phyloP scores from a whole-genome alignment of 2,113 vertebrate species.

The Motacilla alba region DNA sequence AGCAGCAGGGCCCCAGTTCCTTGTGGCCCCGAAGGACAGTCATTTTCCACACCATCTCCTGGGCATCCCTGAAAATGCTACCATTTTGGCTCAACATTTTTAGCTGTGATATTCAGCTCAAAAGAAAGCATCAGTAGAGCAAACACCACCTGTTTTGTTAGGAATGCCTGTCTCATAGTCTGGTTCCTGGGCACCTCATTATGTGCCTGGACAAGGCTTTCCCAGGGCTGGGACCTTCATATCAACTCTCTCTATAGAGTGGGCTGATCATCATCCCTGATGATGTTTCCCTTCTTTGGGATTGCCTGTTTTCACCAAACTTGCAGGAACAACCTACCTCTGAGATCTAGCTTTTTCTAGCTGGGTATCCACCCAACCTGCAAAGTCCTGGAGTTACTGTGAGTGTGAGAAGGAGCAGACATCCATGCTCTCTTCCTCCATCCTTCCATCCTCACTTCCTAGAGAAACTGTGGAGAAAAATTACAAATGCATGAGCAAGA shows the following conservation, averaged over 20 bases:
- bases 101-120: background rate
- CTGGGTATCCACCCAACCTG: background rate
- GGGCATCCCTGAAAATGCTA: background rate
- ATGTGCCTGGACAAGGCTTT: background rate
- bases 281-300: background rate
- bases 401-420: background rate
- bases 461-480: background rate
- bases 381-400: background rate
- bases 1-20: background rate
- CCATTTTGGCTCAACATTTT: background rate
- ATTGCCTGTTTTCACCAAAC: background rate
- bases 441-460: background rate
- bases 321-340: background rate
- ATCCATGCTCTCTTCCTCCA: background rate
- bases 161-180: background rate
- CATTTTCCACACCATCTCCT: background rate
- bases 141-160: background rate
- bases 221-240: background rate
- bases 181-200: background rate
- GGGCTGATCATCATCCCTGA: background rate
- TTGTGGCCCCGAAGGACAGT: background rate
- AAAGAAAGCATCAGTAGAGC: background rate
- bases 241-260: background rate
- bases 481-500: background rate
- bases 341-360: background rate